Percentiles rank a stretch among this genome's conserved stretches.
Evolutionary conservation across 2,797 vertebrate genomes (phyloP).

Genomic region (Ceyx erithaca): DNA sequence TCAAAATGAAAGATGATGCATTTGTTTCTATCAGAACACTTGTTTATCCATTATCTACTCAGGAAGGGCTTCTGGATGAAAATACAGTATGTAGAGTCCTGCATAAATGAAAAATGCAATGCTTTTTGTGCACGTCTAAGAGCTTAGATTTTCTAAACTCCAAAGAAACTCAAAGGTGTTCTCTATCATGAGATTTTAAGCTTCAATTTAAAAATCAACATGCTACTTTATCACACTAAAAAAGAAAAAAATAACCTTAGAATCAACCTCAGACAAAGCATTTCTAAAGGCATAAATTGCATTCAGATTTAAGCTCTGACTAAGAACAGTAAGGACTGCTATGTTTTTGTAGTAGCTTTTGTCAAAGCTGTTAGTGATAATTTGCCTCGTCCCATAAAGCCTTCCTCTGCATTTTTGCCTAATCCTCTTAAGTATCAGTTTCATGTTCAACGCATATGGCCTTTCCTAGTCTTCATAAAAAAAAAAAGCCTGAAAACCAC

Average conservation of each 20-base stretch:
- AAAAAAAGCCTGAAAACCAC: neutral
- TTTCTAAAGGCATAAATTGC: neutral
- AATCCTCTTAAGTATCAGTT: neutral
- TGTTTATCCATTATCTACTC: neutral
- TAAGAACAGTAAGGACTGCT: neutral
- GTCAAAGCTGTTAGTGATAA: neutral
- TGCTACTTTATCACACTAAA: neutral
- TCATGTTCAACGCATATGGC: fast-evolving
- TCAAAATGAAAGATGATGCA: neutral
- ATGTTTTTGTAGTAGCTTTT: neutral
- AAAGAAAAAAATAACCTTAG: neutral
- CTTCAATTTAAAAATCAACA: neutral
- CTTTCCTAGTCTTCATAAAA: neutral
- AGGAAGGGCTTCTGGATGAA: neutral
- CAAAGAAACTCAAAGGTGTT: neutral
- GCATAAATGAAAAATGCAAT: neutral
- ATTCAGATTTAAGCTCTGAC: neutral
- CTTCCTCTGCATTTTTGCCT: neutral
- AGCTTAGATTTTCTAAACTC: neutral
- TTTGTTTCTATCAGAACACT: neutral
- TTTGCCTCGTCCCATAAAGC: neutral
- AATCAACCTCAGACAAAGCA: neutral
- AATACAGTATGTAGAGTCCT: neutral
- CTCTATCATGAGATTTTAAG: neutral
- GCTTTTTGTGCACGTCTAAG: neutral